Evolutionary conservation across 1,140 invertebrate species (phyloP).

Genomic region (Lanistes nyassanus): DNA sequence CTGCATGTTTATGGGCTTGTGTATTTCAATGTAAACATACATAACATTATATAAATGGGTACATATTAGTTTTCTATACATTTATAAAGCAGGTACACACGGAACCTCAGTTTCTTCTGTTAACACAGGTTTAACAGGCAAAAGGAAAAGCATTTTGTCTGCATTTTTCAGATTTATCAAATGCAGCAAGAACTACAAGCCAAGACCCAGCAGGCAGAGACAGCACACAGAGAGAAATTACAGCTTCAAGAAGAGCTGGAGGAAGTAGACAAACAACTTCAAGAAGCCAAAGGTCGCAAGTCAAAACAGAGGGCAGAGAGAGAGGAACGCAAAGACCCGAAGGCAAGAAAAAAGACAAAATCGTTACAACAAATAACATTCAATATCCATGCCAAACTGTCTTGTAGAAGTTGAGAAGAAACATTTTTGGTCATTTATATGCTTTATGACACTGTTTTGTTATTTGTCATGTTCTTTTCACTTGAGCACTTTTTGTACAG

Average conservation of each 20-base stretch:
- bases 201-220: constrained; percentile 34
- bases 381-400: too few species aligned
- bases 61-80: not conserved
- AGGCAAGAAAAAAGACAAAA: not conserved
- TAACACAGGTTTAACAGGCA: not conserved
- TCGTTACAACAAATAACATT: too few species aligned
- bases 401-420: too few species aligned
- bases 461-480: too few species aligned
- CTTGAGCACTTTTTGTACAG: too few species aligned
- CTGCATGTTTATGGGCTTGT: not conserved
- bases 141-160: not conserved
- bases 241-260: constrained; percentile 42
- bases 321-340: constrained; percentile 17
- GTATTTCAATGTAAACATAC: too few species aligned
- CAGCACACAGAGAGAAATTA: constrained; percentile 37
- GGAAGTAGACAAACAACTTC: constrained; percentile 29
- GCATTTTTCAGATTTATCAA: constrained; percentile 39
- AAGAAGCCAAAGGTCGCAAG: constrained; percentile 16
- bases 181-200: constrained; percentile 43
- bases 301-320: constrained; percentile 7
- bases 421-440: too few species aligned
- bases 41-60: not conserved
- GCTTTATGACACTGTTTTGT: too few species aligned
- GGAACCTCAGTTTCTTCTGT: not conserved
- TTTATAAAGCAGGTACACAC: too few species aligned